These are phyloP conservation scores for Falco punctatus DNA, from an alignment of 2,113 vertebrate species.

Conservation along the genomic window DNA sequence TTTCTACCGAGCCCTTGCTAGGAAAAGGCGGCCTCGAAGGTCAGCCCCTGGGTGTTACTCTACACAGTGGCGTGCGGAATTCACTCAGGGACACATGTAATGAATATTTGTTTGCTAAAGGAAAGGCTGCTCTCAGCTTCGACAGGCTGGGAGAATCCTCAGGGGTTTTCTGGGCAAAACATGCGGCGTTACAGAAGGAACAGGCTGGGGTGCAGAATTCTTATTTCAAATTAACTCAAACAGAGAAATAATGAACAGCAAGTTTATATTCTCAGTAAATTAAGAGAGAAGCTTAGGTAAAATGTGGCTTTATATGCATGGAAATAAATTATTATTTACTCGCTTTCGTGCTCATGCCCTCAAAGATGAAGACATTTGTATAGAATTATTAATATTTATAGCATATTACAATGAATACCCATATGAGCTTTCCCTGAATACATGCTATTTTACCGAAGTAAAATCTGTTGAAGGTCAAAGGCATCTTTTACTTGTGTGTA, in stretches of 20 bases:
- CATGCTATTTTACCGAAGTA: background rate
- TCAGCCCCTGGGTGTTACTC: background rate
- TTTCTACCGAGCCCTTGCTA: background rate
- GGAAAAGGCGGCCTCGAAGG: background rate
- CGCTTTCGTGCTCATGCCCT: background rate
- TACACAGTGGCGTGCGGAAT: background rate
- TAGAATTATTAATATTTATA: slow-evolving; percentile 69
- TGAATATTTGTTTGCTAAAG: background rate
- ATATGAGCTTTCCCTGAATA: slow-evolving; percentile 22
- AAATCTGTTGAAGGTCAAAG: slow-evolving; percentile 11
- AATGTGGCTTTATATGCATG: slow-evolving; percentile 23
- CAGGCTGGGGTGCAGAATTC: background rate
- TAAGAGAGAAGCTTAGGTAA: slow-evolving; percentile 36
- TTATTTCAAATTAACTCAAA: slow-evolving; percentile 47
- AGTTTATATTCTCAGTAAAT: slow-evolving; percentile 51
- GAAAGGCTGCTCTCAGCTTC: background rate
- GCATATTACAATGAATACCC: slow-evolving; percentile 55
- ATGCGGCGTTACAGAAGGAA: background rate
- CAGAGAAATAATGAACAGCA: slow-evolving; percentile 43
- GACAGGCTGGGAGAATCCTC: background rate
- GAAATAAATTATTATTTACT: slow-evolving; percentile 67
- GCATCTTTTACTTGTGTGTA: background rate
- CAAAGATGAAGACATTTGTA: slow-evolving; percentile 30
- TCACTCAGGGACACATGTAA: background rate
- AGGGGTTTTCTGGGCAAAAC: background rate